phyloP scores from a whole-genome alignment of 2,797 vertebrate species.

The Aviceda leuphotes region DNA sequence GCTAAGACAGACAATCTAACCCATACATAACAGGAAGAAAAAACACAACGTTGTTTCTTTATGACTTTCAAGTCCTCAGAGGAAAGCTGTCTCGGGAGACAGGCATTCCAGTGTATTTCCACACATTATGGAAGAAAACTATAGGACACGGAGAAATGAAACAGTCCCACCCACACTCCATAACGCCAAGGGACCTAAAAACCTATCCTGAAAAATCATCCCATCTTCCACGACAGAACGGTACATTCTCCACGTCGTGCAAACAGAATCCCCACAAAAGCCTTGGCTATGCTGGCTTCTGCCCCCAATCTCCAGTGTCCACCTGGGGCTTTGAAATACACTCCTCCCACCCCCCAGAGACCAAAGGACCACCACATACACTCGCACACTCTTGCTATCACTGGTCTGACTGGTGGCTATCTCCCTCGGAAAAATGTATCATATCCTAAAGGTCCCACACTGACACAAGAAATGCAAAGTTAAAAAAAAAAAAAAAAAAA shows the following conservation, averaged over 20 bases:
- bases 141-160: not conserved
- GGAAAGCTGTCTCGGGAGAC: not conserved
- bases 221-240: accelerated
- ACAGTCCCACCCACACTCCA: not conserved
- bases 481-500: no score
- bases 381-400: accelerated
- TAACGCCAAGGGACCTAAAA: not conserved
- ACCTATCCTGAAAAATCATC: not conserved
- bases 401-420: not conserved
- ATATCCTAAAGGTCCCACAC: not conserved
- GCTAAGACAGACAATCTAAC: not conserved
- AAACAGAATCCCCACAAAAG: not conserved
- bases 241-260: accelerated
- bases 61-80: not conserved
- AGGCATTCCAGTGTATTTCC: not conserved
- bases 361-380: not conserved
- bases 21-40: not conserved
- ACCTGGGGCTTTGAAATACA: not conserved
- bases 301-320: not conserved
- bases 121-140: not conserved
- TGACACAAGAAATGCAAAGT: not conserved
- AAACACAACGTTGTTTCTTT: not conserved
- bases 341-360: not conserved
- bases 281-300: not conserved
- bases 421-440: not conserved